A percentile compares a stretch with the other conserved stretches of the same genome.
Conservation (phyloP, 2,888 invertebrate genomes). For the Yponomeuta cagnagella region DNA sequence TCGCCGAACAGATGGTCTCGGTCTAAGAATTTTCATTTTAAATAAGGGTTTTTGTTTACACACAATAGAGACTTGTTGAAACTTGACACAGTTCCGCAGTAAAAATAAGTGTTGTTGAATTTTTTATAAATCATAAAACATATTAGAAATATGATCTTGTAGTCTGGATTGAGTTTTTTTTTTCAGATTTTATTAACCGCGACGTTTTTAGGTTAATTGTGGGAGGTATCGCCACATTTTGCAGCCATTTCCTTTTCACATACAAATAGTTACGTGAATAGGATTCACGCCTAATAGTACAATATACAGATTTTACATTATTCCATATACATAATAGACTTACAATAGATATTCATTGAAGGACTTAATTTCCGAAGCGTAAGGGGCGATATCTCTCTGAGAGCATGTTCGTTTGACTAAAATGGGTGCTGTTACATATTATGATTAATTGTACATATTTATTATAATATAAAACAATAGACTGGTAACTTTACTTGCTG, state of each 20-base stretch:
- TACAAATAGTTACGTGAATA: constrained; percentile 33
- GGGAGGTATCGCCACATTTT: constrained; percentile 45
- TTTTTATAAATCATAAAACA: constrained; percentile 71
- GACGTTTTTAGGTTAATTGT: constrained; percentile 36
- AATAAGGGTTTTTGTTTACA: constrained; percentile 40
- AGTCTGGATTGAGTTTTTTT: constrained; percentile 74
- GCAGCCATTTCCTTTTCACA: constrained; percentile 66
- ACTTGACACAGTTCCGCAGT: constrained; percentile 59
- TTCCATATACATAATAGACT: constrained; percentile 41
- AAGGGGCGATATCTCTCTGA: constrained; percentile 49
- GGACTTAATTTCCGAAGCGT: constrained; percentile 48
- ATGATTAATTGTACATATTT: constrained; percentile 72
- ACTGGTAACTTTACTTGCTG: constrained; percentile 69
- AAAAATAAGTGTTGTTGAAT: constrained; percentile 73
- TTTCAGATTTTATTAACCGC: constrained; percentile 69
- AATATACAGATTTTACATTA: constrained; percentile 26
- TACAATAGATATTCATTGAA: constrained; percentile 60
- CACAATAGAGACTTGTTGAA: constrained; percentile 69
- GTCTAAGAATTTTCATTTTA: constrained; percentile 16
- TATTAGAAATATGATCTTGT: constrained; percentile 72
- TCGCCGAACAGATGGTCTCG: constrained; percentile 69
- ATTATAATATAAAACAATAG: constrained; percentile 73
- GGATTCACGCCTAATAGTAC: constrained; percentile 34
- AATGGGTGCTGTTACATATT: constrained; percentile 65
- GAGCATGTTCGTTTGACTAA: constrained; percentile 54